Conservation (phyloP, 2,113 vertebrate genomes). For the Fregata magnificens region DNA sequence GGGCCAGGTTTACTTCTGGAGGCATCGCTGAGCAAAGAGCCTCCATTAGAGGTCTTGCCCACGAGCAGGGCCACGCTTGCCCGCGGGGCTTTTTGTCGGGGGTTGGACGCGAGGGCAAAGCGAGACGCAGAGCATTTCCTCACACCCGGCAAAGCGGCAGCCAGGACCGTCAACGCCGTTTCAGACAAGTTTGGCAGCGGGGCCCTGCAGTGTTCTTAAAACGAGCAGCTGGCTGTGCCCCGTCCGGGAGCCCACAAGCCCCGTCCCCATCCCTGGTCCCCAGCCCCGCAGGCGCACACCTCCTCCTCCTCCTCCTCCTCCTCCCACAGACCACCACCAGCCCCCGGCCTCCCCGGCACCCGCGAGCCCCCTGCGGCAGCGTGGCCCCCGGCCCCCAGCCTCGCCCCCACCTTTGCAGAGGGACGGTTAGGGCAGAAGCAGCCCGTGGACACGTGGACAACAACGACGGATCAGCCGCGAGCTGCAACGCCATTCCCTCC, state of each 20-base stretch:
- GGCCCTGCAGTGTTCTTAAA: background rate
- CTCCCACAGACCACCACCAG: background rate
- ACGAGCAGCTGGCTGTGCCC: background rate
- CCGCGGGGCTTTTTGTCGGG: background rate
- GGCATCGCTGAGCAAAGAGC: background rate
- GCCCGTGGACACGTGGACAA: accelerated
- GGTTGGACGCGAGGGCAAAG: background rate
- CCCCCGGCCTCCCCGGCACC: background rate
- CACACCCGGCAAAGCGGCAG: background rate
- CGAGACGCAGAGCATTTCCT: too few species aligned
- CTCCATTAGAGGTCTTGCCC: background rate
- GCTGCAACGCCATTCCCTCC: background rate
- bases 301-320: background rate
- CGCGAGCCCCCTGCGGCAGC: accelerated
- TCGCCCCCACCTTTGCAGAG: background rate
- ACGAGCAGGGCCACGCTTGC: background rate
- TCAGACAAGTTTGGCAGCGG: background rate
- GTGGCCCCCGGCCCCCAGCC: background rate
- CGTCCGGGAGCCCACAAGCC: background rate
- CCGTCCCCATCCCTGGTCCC: background rate
- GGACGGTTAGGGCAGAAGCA: background rate
- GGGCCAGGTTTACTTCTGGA: background rate
- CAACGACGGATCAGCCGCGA: background rate
- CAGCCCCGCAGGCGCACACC: too few species aligned
- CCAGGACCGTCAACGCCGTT: accelerated